phyloP scores from a whole-genome alignment of 1,140 invertebrate genomes.

The Anadara kagoshimensis region DNA sequence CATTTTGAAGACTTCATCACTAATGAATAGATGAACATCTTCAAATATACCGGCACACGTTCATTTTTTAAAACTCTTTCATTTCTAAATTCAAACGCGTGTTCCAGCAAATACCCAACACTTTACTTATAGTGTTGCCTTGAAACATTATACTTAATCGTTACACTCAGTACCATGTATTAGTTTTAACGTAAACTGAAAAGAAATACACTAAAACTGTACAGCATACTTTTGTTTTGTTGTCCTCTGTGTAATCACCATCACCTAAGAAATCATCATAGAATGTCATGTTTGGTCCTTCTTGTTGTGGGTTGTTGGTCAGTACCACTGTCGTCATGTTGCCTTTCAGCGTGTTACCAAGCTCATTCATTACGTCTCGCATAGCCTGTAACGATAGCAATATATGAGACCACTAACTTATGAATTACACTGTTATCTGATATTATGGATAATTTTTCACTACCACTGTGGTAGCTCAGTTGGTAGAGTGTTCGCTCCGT shows the following conservation, averaged over 20 bases:
- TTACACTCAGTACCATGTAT: no score
- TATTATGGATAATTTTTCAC: no score
- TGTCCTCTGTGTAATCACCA: conserved; percentile 47
- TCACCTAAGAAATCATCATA: conserved; percentile 62
- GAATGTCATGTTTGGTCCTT: conserved; percentile 37
- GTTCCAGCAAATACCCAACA: not conserved
- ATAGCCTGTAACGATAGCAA: conserved; percentile 33
- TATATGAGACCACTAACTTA: not conserved
- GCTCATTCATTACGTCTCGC: conserved; percentile 15
- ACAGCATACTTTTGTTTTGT: conserved; percentile 42
- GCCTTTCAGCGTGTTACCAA: conserved; percentile 37
- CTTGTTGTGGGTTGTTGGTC: conserved; percentile 19
- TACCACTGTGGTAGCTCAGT: no score
- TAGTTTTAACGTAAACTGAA: no score
- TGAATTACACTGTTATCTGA: no score
- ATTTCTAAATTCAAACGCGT: no score
- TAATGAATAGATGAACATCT: no score
- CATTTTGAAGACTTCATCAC: no score
- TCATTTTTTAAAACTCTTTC: no score
- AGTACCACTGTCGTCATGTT: conserved; percentile 37
- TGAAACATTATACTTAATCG: not conserved
- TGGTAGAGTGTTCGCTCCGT: no score
- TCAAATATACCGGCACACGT: no score
- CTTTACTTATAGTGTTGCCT: not conserved
- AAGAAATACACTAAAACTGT: no score